Conservation (phyloP, 2,888 invertebrate genomes). For the Archips xylosteana region DNA sequence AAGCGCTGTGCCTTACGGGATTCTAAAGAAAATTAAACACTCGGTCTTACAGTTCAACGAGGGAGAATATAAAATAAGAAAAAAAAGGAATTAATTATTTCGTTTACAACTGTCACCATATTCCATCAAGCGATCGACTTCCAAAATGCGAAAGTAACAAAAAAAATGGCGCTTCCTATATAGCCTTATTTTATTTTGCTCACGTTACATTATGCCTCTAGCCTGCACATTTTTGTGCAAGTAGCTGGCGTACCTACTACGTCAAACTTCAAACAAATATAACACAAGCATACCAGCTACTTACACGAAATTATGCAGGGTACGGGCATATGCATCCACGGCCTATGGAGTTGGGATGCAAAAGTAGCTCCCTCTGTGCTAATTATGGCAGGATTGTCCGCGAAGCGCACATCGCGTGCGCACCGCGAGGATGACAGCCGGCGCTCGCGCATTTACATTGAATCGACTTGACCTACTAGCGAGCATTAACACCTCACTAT, state of each 20-base stretch:
- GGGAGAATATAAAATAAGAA: background rate
- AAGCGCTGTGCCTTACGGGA: background rate
- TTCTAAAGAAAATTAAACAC: background rate
- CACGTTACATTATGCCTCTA: too few relatives aligned
- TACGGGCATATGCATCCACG: background rate
- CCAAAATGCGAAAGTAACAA: background rate
- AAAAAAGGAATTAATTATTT: too few relatives aligned
- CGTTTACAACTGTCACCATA: too few relatives aligned
- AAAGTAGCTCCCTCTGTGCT: conserved; percentile 1
- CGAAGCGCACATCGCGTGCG: conserved; percentile 13
- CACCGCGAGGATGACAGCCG: conserved; percentile 60
- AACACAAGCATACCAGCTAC: too few relatives aligned
- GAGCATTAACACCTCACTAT: conserved; percentile 45
- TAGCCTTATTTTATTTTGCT: too few relatives aligned
- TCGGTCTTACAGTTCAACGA: background rate
- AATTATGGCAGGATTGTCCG: conserved; percentile 7
- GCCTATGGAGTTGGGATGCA: background rate
- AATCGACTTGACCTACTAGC: conserved; percentile 75
- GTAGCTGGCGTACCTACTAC: too few relatives aligned
- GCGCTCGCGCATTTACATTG: conserved; percentile 77
- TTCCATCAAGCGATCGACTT: background rate
- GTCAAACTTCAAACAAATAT: too few relatives aligned
- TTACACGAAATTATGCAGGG: too few relatives aligned
- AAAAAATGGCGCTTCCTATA: too few relatives aligned
- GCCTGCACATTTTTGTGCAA: too few relatives aligned